phyloP scores from a whole-genome alignment of 2,797 vertebrate species.

The Sardinella longiceps region DNA sequence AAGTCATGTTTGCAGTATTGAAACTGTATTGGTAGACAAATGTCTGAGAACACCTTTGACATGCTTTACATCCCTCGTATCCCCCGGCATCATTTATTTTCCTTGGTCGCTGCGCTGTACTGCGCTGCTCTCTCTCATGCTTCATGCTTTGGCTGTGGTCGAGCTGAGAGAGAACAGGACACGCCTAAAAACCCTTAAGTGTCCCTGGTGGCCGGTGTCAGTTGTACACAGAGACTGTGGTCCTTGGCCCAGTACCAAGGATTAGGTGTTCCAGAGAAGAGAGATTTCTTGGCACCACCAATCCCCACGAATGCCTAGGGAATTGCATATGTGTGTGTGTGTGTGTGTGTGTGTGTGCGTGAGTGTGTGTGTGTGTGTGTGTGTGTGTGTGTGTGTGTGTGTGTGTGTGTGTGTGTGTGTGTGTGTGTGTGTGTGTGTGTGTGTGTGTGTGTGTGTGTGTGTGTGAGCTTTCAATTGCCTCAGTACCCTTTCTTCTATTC shows the following conservation, averaged over 20 bases:
- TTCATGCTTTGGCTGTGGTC: slow-evolving; percentile 81
- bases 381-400: slow-evolving; percentile 26
- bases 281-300: slow-evolving; percentile 78
- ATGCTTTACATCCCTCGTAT: slow-evolving; percentile 79
- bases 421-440: slow-evolving; percentile 29
- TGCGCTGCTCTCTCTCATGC: slow-evolving; percentile 59
- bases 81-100: slow-evolving; percentile 73
- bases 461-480: slow-evolving; percentile 29
- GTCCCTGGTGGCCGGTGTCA: slow-evolving; percentile 85
- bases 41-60: slow-evolving; percentile 81
- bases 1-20: slow-evolving; percentile 8
- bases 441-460: slow-evolving; percentile 21
- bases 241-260: slow-evolving; percentile 85
- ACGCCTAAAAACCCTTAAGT: slow-evolving; percentile 87
- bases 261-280: slow-evolving; percentile 91
- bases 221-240: slow-evolving; percentile 80
- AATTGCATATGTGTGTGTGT: slow-evolving; percentile 55
- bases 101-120: slow-evolving; percentile 45
- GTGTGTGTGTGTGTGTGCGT: slow-evolving; percentile 21
- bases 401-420: slow-evolving; percentile 16
- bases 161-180: slow-evolving; percentile 82
- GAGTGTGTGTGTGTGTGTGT: slow-evolving; percentile 41
- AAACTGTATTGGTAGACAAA: slow-evolving; percentile 64
- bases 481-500: slow-evolving; percentile 61
- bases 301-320: slow-evolving; percentile 77